Conservation (phyloP, 1,140 invertebrate genomes). For the Drosophila sechellia region DNA sequence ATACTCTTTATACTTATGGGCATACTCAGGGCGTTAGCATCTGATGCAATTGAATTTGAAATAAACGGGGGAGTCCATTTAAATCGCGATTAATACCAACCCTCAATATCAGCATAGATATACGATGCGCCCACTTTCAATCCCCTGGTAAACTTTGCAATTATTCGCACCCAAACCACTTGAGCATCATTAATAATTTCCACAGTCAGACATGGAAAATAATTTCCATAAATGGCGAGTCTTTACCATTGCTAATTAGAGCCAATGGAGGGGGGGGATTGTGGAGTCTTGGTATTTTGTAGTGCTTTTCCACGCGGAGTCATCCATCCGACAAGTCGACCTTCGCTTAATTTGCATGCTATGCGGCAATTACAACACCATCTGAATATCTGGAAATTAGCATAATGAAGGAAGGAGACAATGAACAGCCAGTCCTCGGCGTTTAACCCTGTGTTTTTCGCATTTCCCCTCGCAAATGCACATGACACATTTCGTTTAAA, state of each 20-base stretch:
- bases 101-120: background rate
- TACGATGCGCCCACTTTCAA: background rate
- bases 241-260: constrained; percentile 56
- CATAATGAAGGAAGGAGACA: constrained; percentile 59
- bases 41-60: background rate
- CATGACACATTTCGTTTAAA: constrained; percentile 58
- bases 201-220: constrained; percentile 20
- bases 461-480: constrained; percentile 6
- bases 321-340: constrained; percentile 10
- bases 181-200: constrained; percentile 47
- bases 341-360: constrained; percentile 68
- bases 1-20: background rate
- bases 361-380: constrained; percentile 59
- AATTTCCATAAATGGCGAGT: constrained; percentile 47
- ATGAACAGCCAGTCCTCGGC: constrained; percentile 31
- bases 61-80: background rate
- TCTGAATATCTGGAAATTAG: constrained; percentile 38
- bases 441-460: constrained; percentile 20
- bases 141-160: constrained; percentile 22
- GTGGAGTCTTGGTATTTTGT: constrained; percentile 7
- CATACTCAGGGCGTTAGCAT: constrained; percentile 1
- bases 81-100: background rate
- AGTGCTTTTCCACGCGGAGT: constrained; percentile 18
- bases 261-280: constrained; percentile 19
- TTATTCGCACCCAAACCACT: constrained; percentile 31